phyloP scores from a whole-genome alignment of 2,113 vertebrate genomes.

The Cygnus atratus region DNA sequence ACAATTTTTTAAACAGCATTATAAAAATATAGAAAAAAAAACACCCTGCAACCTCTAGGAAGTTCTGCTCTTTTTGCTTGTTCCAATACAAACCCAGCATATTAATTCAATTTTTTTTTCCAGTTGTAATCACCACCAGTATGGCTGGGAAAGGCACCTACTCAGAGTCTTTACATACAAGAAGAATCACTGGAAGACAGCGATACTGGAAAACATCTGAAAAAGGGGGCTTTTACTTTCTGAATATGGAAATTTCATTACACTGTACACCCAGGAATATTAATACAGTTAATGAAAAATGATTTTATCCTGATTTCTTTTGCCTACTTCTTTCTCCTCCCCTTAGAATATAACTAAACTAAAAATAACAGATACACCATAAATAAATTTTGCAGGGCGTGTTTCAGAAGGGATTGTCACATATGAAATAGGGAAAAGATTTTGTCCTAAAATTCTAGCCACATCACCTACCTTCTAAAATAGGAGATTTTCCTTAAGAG shows the following conservation, averaged over 20 bases:
- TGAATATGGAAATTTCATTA: background rate
- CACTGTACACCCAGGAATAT: background rate
- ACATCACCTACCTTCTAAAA: background rate
- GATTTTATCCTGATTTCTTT: background rate
- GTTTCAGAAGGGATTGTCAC: background rate
- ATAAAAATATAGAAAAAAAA: background rate
- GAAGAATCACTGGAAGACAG: background rate
- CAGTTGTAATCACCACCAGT: background rate
- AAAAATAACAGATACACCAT: background rate
- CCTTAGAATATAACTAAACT: background rate
- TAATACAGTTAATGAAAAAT: background rate
- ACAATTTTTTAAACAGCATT: background rate
- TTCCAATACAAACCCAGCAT: background rate
- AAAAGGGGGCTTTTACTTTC: accelerated
- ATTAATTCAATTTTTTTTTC: background rate
- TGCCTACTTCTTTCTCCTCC: background rate
- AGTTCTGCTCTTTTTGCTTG: background rate
- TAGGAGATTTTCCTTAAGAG: background rate
- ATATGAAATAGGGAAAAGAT: background rate
- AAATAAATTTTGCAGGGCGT: background rate
- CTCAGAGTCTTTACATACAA: background rate
- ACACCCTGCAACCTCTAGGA: background rate
- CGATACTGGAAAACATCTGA: background rate
- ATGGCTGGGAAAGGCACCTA: background rate
- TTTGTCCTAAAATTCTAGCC: background rate